phyloP scores from a whole-genome alignment of 2,797 vertebrate genomes.

The Loris lydekkerianus region DNA sequence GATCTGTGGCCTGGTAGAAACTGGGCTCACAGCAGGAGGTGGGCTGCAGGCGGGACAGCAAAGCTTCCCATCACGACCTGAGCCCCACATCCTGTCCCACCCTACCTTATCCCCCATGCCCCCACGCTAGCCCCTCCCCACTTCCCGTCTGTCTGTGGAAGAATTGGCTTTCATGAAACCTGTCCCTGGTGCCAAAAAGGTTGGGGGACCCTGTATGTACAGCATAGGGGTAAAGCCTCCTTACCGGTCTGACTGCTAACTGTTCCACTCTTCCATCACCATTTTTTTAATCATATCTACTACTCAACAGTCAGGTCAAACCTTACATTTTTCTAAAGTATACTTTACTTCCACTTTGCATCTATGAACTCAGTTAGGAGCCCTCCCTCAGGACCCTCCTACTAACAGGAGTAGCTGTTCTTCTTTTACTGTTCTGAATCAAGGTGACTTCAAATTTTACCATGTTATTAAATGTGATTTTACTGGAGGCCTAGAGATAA shows the following conservation, averaged over 20 bases:
- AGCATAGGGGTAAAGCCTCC: not conserved
- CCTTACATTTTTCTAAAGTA: not conserved
- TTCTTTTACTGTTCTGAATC: constrained; percentile 29
- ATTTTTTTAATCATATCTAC: not conserved
- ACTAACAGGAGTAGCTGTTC: not conserved
- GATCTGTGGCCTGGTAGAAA: too few relatives aligned
- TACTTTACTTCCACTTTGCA: not conserved
- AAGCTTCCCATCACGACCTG: too few relatives aligned
- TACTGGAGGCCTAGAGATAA: not conserved
- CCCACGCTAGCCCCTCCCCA: too few relatives aligned
- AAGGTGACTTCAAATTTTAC: constrained; percentile 5
- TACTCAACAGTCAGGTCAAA: not conserved
- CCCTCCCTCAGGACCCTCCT: not conserved
- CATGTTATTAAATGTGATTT: constrained; percentile 23
- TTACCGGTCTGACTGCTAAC: not conserved
- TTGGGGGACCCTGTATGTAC: too few relatives aligned
- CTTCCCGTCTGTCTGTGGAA: too few relatives aligned
- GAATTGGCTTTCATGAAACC: too few relatives aligned
- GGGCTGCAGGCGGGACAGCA: too few relatives aligned
- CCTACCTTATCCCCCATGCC: too few relatives aligned
- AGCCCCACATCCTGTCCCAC: too few relatives aligned
- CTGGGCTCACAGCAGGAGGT: too few relatives aligned
- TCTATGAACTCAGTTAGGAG: not conserved
- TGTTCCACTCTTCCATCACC: not conserved
- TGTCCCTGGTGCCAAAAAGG: too few relatives aligned